Percentiles rank a stretch among this genome's conserved stretches.
Conservation (phyloP, 2,888 invertebrate species). For the Plebejus anna region DNA sequence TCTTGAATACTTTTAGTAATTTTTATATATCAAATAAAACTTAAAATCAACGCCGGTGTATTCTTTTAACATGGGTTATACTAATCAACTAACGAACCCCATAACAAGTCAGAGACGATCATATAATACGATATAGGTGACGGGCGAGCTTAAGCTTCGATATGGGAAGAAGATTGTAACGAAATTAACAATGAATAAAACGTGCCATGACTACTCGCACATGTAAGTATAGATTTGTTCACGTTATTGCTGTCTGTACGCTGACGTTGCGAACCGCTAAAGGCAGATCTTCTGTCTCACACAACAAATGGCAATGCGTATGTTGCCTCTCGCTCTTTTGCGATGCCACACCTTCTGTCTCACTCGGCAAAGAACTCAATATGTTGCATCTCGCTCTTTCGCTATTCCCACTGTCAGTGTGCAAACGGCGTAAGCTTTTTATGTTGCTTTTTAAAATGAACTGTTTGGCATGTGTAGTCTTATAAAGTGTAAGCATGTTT, state of each 20-base stretch:
- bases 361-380: neutral
- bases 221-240: constrained; percentile 69
- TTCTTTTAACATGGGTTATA: constrained; percentile 78
- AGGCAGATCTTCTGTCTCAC: neutral
- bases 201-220: constrained; percentile 61
- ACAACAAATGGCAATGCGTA: neutral
- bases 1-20: constrained; percentile 59
- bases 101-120: constrained; percentile 44
- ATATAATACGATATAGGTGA: constrained; percentile 52
- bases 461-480: constrained; percentile 74
- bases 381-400: neutral
- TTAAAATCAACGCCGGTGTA: constrained; percentile 77
- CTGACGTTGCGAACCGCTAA: neutral
- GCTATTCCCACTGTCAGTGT: neutral
- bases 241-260: constrained; percentile 34
- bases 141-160: constrained; percentile 55
- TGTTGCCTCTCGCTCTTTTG: neutral
- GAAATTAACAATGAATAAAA: constrained; percentile 39
- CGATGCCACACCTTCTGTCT: neutral
- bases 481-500: constrained; percentile 32
- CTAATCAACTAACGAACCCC: constrained; percentile 71
- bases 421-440: constrained; percentile 40
- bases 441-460: constrained; percentile 63
- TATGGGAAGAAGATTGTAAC: constrained; percentile 46
- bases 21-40: constrained; percentile 76